These are phyloP conservation scores for Poeciliopsis turrubarensis DNA, from an alignment of 2,113 vertebrate genomes.

Conservation along the genomic window DNA sequence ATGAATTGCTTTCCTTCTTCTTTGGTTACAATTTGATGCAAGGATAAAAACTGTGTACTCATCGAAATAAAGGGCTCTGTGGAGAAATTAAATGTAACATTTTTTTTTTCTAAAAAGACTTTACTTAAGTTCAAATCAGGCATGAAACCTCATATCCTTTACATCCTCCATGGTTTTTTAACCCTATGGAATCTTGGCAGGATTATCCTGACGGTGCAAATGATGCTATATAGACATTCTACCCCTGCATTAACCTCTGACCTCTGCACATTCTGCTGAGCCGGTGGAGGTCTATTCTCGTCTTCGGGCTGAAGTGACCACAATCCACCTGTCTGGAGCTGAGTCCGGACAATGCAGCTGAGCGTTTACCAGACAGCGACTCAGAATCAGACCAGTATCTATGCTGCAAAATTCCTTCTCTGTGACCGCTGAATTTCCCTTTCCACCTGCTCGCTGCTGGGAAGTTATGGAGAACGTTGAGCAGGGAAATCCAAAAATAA, in stretches of 20 bases:
- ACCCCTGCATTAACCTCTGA: constrained; percentile 40
- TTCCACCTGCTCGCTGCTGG: not conserved
- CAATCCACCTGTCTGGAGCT: constrained; percentile 51
- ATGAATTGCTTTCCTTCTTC: too few species aligned
- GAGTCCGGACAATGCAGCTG: constrained; percentile 10
- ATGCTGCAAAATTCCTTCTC: constrained; percentile 7
- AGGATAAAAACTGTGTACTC: too few species aligned
- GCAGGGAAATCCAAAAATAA: constrained; percentile 15
- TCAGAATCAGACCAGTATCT: constrained; percentile 31
- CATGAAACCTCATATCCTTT: not conserved
- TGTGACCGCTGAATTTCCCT: constrained; percentile 1
- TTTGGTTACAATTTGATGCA: too few species aligned
- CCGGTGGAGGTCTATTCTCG: constrained; percentile 27
- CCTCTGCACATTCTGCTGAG: constrained; percentile 21
- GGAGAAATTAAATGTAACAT: too few species aligned
- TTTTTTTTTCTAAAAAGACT: too few species aligned
- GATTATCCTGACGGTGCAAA: constrained; percentile 29
- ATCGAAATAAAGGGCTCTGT: too few species aligned
- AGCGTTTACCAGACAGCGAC: constrained; percentile 17
- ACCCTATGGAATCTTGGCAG: constrained; percentile 12
- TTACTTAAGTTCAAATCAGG: too few species aligned
- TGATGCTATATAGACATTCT: constrained; percentile 36
- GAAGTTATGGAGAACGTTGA: constrained; percentile 9
- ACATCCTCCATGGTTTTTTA: not conserved
- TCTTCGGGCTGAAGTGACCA: constrained; percentile 24